Evolutionary conservation across 2,113 vertebrate species (phyloP).

Genomic region (Toxotes chatareus): DNA sequence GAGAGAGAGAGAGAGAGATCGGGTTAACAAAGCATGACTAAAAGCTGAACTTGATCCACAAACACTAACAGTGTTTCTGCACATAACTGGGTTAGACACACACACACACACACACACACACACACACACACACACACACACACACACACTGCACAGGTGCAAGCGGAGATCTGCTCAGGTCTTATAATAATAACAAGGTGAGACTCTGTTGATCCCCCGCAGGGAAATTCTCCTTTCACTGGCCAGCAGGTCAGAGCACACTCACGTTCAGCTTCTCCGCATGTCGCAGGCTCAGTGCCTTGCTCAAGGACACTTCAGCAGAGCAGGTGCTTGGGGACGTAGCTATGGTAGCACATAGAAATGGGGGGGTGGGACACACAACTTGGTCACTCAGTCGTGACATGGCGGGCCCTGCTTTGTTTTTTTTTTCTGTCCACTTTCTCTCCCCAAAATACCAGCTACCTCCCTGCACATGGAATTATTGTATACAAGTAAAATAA

Average conservation of each 20-base stretch:
- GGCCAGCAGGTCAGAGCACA: slow-evolving; percentile 19
- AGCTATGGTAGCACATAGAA: neutral
- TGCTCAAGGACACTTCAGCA: slow-evolving; percentile 63
- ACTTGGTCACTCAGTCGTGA: slow-evolving; percentile 72
- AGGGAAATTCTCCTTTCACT: slow-evolving; percentile 30
- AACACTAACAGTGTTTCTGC: slow-evolving; percentile 45
- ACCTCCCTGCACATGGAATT: neutral
- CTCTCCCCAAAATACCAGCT: neutral
- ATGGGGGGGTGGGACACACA: slow-evolving; percentile 7
- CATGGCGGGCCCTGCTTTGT: slow-evolving; percentile 65
- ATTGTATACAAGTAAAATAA: neutral
- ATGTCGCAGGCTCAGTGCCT: neutral
- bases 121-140: slow-evolving; percentile 7
- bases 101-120: neutral
- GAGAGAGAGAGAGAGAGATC: slow-evolving; percentile 31
- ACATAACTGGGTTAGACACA: slow-evolving; percentile 49
- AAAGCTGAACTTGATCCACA: slow-evolving; percentile 80
- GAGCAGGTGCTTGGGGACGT: slow-evolving; percentile 36
- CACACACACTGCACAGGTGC: slow-evolving; percentile 11
- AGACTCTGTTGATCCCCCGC: slow-evolving; percentile 35
- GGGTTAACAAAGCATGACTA: slow-evolving; percentile 76
- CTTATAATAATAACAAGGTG: slow-evolving; percentile 35
- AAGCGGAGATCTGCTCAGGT: slow-evolving; percentile 4
- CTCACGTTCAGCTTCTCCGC: slow-evolving; percentile 19
- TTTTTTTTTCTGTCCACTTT: neutral